phyloP scores from a whole-genome alignment of 2,888 invertebrate species.

The Yponomeuta malinellus region DNA sequence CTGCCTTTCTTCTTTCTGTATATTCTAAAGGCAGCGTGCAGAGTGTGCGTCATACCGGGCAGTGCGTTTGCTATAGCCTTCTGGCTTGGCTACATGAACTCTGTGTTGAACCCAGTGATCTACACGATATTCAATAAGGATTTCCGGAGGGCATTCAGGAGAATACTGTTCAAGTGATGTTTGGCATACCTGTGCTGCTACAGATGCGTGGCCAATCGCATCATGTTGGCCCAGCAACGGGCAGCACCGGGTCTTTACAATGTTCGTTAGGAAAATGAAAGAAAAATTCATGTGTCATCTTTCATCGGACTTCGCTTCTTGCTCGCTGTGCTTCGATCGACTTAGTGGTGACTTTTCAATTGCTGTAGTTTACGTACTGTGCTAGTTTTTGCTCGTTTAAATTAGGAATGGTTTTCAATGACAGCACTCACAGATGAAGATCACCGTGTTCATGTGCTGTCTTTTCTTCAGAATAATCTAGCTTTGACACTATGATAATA shows the following conservation, averaged over 20 bases:
- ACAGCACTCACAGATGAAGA: too few relatives aligned
- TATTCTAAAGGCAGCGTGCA: slow-evolving; percentile 88
- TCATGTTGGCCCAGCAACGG: slow-evolving; percentile 77
- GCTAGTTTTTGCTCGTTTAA: neutral
- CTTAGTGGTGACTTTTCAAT: neutral
- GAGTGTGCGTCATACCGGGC: slow-evolving; percentile 83
- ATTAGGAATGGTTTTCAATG: too few relatives aligned
- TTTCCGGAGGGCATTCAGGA: slow-evolving; percentile 95
- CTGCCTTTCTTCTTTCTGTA: slow-evolving; percentile 97
- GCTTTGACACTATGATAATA: too few relatives aligned
- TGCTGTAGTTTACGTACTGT: neutral
- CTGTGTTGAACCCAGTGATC: slow-evolving; percentile 95
- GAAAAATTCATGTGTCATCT: slow-evolving; percentile 8
- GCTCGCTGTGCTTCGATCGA: neutral
- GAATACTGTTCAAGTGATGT: slow-evolving; percentile 97
- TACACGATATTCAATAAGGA: slow-evolving; percentile 99
- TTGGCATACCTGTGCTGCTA: slow-evolving; percentile 90
- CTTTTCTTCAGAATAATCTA: too few relatives aligned
- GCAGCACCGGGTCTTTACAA: slow-evolving; percentile 58
- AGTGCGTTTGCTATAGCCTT: slow-evolving; percentile 94
- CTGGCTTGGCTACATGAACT: slow-evolving; percentile 98
- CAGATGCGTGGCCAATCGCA: slow-evolving; percentile 80
- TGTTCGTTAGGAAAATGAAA: slow-evolving; percentile 7
- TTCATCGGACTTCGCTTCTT: slow-evolving; percentile 1
- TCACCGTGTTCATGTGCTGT: too few relatives aligned